Conservation (phyloP, 2,113 vertebrate species). For the Agapornis roseicollis region DNA sequence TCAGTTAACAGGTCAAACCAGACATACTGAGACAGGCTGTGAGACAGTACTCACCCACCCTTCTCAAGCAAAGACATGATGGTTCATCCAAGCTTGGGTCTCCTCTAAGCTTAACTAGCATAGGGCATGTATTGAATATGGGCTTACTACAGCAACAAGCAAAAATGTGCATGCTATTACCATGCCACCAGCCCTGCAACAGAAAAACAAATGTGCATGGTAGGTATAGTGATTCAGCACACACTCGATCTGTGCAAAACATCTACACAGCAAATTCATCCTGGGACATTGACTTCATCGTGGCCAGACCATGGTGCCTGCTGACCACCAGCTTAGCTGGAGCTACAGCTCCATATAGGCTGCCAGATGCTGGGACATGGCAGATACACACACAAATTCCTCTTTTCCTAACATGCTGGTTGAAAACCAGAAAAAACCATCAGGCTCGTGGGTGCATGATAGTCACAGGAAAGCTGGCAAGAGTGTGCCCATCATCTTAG, state of each 20-base stretch:
- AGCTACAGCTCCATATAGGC: not conserved
- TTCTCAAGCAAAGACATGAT: not conserved
- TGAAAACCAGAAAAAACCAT: not conserved
- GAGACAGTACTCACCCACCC: not conserved
- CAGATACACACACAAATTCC: not conserved
- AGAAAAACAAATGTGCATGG: not conserved
- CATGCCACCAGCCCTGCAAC: not conserved
- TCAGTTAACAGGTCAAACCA: not conserved
- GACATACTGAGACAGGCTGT: not conserved
- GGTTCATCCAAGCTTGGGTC: not conserved
- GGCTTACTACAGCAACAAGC: accelerated
- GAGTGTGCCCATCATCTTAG: not conserved
- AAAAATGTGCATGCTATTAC: not conserved
- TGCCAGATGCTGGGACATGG: not conserved
- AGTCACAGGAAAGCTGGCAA: not conserved
- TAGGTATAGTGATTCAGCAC: not conserved
- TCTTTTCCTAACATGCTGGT: not conserved
- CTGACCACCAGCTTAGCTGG: not conserved
- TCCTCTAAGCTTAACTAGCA: not conserved
- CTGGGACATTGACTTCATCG: not conserved
- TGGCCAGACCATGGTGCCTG: not conserved
- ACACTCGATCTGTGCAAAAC: not conserved
- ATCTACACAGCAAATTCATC: not conserved
- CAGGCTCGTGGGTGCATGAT: not conserved
- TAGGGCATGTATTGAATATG: accelerated